Evolutionary conservation across 2,113 vertebrate genomes (phyloP).

Genomic region (Passer domesticus): DNA sequence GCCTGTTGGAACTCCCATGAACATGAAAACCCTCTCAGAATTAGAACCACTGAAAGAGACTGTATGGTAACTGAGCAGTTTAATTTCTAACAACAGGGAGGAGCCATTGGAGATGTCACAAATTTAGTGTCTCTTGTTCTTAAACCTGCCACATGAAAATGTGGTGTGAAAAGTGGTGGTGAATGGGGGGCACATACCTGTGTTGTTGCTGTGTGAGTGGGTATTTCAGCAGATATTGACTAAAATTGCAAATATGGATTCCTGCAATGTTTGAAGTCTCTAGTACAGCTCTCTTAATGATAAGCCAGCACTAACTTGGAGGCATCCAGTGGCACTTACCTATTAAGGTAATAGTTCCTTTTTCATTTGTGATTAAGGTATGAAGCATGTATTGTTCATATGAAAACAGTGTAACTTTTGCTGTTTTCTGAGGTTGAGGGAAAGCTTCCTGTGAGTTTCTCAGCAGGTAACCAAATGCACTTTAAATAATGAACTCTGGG

Average conservation of each 20-base stretch:
- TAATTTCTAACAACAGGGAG: background rate
- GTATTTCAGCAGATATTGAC: background rate
- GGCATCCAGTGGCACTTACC: background rate
- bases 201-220: background rate
- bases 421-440: background rate
- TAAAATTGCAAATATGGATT: background rate
- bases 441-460: background rate
- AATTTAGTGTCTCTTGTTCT: background rate
- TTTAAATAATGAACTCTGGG: background rate
- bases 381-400: background rate
- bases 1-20: background rate
- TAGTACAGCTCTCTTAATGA: background rate
- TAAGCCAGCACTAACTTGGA: background rate
- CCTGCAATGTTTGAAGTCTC: background rate
- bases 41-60: background rate
- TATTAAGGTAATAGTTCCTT: background rate
- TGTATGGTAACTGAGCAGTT: background rate
- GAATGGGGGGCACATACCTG: accelerated
- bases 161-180: accelerated
- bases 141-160: background rate
- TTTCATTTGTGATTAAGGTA: background rate
- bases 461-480: background rate
- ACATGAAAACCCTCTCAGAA: background rate
- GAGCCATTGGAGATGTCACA: background rate
- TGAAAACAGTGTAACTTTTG: background rate